phyloP scores from a whole-genome alignment of 2,888 invertebrate genomes.

The Caenorhabditis zanzibari region DNA sequence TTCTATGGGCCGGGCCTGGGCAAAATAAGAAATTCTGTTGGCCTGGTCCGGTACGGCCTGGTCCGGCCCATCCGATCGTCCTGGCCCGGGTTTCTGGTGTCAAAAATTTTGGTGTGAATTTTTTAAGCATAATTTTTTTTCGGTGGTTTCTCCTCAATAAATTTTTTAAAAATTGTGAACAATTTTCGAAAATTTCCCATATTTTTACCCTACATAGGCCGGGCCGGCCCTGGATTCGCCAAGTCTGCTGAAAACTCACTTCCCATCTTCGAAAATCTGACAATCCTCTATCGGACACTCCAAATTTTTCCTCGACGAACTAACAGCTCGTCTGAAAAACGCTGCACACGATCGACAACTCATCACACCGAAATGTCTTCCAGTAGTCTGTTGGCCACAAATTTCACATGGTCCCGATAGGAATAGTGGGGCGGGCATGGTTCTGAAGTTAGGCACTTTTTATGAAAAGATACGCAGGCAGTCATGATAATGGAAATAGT shows the following conservation, averaged over 20 bases:
- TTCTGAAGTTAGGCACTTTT: not conserved
- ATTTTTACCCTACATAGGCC: too few relatives aligned
- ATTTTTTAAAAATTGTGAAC: too few relatives aligned
- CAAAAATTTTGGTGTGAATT: too few relatives aligned
- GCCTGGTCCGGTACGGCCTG: too few relatives aligned
- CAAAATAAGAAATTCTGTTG: too few relatives aligned
- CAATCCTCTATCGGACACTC: slow-evolving; percentile 23
- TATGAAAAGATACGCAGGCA: too few relatives aligned
- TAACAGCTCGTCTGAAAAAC: slow-evolving; percentile 26
- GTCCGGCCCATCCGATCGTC: too few relatives aligned
- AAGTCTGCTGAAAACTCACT: slow-evolving; percentile 5
- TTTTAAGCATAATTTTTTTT: too few relatives aligned
- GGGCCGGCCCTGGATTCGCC: too few relatives aligned
- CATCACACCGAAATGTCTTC: slow-evolving; percentile 35
- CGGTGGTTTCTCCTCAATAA: too few relatives aligned
- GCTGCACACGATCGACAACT: slow-evolving; percentile 36
- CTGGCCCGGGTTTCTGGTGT: too few relatives aligned
- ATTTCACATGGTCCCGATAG: slow-evolving; percentile 29
- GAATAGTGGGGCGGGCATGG: slow-evolving; percentile 29
- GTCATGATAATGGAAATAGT: not conserved
- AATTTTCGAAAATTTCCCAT: not conserved
- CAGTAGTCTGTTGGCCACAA: slow-evolving; percentile 32
- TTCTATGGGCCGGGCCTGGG: too few relatives aligned
- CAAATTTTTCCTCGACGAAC: not conserved
- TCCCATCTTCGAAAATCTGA: slow-evolving; percentile 21